A percentile compares a stretch with the other conserved stretches of the same genome.
Evolutionary conservation across 2,888 invertebrate species (phyloP).

Genomic region (Zaprionus bogoriensis): DNA sequence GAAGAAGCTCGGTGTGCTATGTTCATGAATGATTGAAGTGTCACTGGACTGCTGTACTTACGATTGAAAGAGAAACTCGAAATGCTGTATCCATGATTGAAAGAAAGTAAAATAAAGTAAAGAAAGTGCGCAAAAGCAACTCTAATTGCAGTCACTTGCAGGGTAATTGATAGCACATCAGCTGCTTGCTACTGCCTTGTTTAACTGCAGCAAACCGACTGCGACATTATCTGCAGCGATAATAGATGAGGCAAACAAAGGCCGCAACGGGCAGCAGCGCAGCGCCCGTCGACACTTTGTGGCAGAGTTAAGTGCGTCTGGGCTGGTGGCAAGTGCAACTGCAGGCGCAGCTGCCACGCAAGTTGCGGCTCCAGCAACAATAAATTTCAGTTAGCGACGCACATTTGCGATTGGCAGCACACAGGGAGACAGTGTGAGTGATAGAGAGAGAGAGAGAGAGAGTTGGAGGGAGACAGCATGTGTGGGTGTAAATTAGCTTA

Average conservation of each 20-base stretch:
- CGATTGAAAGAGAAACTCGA: too few species aligned
- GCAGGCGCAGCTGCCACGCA: neutral
- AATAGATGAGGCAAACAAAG: conserved; percentile 33
- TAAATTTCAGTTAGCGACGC: neutral
- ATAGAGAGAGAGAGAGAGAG: neutral
- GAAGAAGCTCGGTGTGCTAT: too few species aligned
- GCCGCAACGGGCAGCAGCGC: conserved; percentile 21
- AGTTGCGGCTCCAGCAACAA: neutral
- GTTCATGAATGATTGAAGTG: too few species aligned
- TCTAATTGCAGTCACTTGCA: neutral
- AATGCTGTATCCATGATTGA: too few species aligned
- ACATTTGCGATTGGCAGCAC: neutral
- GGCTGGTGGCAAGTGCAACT: neutral
- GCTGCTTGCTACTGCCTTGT: neutral
- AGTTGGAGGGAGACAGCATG: conserved; percentile 15
- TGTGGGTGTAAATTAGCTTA: conserved; percentile 67
- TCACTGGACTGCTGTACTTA: too few species aligned
- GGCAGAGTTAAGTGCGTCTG: neutral
- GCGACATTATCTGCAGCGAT: conserved; percentile 25
- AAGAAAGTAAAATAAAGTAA: too few species aligned
- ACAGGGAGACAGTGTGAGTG: neutral
- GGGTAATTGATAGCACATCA: neutral
- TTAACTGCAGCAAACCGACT: conserved; percentile 3
- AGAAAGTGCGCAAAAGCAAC: too few species aligned
- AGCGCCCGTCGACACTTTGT: neutral